Evolutionary conservation across 2,797 vertebrate species (phyloP).

Genomic region (Xenopus petersii): DNA sequence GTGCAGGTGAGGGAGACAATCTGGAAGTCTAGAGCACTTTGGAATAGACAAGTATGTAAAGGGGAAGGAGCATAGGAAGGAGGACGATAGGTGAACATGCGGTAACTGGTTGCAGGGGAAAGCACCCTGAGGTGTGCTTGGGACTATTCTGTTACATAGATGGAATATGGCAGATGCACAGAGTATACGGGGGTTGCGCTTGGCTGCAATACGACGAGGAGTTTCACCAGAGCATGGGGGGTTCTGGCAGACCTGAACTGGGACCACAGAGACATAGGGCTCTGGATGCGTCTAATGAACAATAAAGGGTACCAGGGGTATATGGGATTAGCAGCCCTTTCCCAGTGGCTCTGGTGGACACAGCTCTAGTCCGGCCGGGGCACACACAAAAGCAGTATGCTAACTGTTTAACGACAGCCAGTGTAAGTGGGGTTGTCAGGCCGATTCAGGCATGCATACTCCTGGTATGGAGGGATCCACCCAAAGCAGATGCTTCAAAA

Average conservation of each 20-base stretch:
- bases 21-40: background rate
- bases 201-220: background rate
- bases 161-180: background rate
- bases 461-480: background rate
- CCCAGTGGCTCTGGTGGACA: no score
- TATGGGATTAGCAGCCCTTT: background rate
- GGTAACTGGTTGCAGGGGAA: background rate
- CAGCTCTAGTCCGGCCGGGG: no score
- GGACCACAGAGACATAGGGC: background rate
- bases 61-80: background rate
- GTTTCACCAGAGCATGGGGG: background rate
- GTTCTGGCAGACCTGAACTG: background rate
- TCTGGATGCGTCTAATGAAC: background rate
- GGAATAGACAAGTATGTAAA: background rate
- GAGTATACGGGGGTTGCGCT: background rate
- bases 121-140: background rate
- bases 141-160: background rate
- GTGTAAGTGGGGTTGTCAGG: background rate
- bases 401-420: background rate
- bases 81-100: background rate
- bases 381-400: background rate
- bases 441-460: background rate
- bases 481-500: background rate
- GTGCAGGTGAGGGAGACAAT: background rate
- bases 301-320: no score